phyloP scores from a whole-genome alignment of 2,888 invertebrate genomes.

The Sarcophaga variegata region DNA sequence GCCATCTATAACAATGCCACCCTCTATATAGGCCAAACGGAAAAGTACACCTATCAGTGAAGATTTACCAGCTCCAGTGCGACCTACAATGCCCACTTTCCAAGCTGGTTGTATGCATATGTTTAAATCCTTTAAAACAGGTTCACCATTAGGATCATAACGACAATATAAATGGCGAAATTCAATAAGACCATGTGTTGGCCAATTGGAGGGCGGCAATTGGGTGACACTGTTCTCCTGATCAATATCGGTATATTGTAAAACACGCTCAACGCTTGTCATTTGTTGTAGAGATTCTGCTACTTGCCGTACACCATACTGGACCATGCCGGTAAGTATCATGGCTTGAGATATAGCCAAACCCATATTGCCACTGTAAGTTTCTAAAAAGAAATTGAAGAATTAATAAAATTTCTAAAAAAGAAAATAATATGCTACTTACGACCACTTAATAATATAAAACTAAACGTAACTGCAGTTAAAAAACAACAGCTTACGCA shows the following conservation, averaged over 20 bases:
- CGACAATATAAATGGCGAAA: constrained; percentile 84
- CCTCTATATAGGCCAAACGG: constrained; percentile 87
- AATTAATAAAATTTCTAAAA: not conserved
- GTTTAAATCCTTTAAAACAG: constrained; percentile 89
- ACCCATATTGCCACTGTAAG: constrained; percentile 87
- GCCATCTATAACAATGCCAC: constrained; percentile 88
- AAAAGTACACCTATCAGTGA: constrained; percentile 90
- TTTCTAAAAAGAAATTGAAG: constrained; percentile 72
- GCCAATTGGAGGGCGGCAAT: constrained; percentile 86
- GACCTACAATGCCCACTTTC: constrained; percentile 90
- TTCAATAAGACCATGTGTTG: constrained; percentile 84
- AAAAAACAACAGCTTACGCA: constrained; percentile 87
- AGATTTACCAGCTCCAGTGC: constrained; percentile 93
- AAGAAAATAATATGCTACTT: constrained; percentile 75
- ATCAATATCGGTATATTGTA: constrained; percentile 88
- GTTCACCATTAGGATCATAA: constrained; percentile 84
- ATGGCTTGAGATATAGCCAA: constrained; percentile 87
- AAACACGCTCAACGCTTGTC: constrained; percentile 88
- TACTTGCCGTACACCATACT: constrained; percentile 87
- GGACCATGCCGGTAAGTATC: constrained; percentile 88
- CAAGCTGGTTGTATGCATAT: constrained; percentile 86
- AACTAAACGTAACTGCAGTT: constrained; percentile 85
- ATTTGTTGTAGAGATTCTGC: constrained; percentile 88
- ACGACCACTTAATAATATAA: constrained; percentile 85
- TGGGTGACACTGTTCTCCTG: constrained; percentile 82